Base-by-base conservation (phyloP, 2,113 vertebrate species). In the Pterophyllum scalare region DNA sequence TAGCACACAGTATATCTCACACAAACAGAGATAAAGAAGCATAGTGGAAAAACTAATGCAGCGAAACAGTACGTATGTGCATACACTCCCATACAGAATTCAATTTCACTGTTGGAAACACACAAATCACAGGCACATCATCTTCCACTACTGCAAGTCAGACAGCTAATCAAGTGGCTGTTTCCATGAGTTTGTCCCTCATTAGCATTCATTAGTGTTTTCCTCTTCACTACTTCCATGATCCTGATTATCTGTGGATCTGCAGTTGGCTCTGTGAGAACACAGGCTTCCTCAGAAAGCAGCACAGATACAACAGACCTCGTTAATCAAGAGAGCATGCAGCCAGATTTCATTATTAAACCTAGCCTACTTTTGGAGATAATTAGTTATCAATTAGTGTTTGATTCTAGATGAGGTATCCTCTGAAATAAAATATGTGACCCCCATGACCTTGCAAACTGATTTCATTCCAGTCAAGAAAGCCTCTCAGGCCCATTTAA, bases 161-260 rank as follows among this genome's bases (percentile, higher is more conserved):
- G 88, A 84, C 77, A 90, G 75, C 87, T 91, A 93, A 94, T 93
- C 92, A 94, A 89, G 88, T 84, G 84, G 76, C 76, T 91, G 87
- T 84, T 93, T 90, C 87, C 84, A 75, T 70, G 75, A 86, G 72
- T 61, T 91, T 77, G 74, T 87, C 82, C 61, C 88, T 92, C 83
- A 86, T 94, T 92, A 93, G 54, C 80, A 22, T 70, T 91, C 81
- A 88, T 93, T 90, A 92, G 77, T 11, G 26, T 88, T 83, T 89
- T 76, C 75, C 74, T 85, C 80, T 88, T 81, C 75, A 84, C 84
- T 77, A 64, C 91, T 86, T 91, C 83, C 85, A 85, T 64, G 61
- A 85, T 86, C 67, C 75, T 79, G 84, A 89, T 93, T 88, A 86
- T 91, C 59, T 75, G 65, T 28, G 57, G 62, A 86, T 88, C 67